Evolutionary conservation across 2,797 vertebrate genomes (phyloP).

Genomic region (Helostoma temminkii): DNA sequence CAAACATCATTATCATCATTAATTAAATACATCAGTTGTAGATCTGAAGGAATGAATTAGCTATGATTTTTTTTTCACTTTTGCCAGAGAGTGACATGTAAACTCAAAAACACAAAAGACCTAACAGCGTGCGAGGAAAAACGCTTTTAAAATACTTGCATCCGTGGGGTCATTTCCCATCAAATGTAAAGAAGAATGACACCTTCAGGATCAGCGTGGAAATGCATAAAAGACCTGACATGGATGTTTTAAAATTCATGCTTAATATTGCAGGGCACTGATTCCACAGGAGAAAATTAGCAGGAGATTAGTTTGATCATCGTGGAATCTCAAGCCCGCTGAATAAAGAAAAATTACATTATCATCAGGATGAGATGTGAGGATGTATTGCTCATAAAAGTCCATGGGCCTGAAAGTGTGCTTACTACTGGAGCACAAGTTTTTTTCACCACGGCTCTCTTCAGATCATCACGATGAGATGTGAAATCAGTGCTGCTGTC

Average conservation of each 20-base stretch:
- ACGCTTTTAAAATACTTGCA: slow-evolving; percentile 52
- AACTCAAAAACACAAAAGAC: slow-evolving; percentile 81
- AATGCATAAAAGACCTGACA: slow-evolving; percentile 41
- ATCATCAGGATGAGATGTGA: slow-evolving; percentile 30
- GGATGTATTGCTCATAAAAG: slow-evolving; percentile 58
- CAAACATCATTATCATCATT: slow-evolving; percentile 82
- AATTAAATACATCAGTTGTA: slow-evolving; percentile 86
- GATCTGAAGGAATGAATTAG: slow-evolving; percentile 84
- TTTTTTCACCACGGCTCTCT: slow-evolving; percentile 10
- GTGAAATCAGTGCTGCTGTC: slow-evolving; percentile 43
- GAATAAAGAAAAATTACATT: slow-evolving; percentile 8
- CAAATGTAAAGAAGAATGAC: slow-evolving; percentile 15
- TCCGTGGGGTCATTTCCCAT: slow-evolving; percentile 44
- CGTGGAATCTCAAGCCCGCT: slow-evolving; percentile 17
- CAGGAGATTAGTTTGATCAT: slow-evolving; percentile 35
- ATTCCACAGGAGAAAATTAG: slow-evolving; percentile 10
- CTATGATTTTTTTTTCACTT: slow-evolving; percentile 80
- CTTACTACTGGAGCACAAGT: slow-evolving; percentile 30
- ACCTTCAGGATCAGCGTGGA: slow-evolving; percentile 28
- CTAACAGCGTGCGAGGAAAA: slow-evolving; percentile 37
- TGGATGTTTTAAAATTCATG: slow-evolving; percentile 7
- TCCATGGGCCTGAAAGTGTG: slow-evolving; percentile 31
- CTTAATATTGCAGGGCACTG: slow-evolving; percentile 29
- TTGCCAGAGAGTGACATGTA: slow-evolving; percentile 77
- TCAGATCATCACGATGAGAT: background rate